A percentile compares a stretch with the other conserved stretches of the same genome.
Conservation (phyloP, 1,140 invertebrate genomes). For the Chionoecetes opilio region DNA sequence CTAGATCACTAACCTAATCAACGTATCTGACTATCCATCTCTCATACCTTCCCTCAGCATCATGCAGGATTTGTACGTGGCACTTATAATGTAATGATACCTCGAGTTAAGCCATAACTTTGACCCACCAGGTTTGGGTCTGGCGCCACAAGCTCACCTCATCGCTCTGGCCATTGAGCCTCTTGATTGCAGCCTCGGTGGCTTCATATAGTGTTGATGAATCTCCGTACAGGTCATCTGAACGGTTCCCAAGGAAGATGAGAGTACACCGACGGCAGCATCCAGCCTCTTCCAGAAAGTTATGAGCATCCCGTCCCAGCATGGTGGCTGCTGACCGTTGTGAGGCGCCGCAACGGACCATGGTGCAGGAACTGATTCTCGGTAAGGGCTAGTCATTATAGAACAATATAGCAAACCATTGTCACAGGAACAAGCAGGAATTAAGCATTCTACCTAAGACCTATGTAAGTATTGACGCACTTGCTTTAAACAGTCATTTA, state of each 20-base stretch:
- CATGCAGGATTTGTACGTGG: not conserved
- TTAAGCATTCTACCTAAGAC: too few relatives aligned
- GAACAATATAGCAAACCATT: too few relatives aligned
- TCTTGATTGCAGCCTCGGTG: not conserved
- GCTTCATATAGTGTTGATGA: not conserved
- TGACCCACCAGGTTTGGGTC: not conserved
- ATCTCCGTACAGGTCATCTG: not conserved
- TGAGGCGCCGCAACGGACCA: too few relatives aligned
- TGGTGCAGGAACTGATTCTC: too few relatives aligned
- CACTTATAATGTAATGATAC: not conserved
- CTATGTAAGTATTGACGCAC: too few relatives aligned
- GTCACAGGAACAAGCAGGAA: too few relatives aligned
- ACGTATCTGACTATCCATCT: too few relatives aligned
- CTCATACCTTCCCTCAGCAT: not conserved
- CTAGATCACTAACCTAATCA: too few relatives aligned
- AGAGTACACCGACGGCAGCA: slow-evolving; percentile 40
- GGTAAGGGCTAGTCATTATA: too few relatives aligned
- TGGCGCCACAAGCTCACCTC: not conserved
- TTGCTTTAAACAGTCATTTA: too few relatives aligned
- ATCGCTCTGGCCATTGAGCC: not conserved
- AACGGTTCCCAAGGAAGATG: not conserved
- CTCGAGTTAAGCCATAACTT: not conserved
- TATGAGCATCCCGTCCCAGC: not conserved
- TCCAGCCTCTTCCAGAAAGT: not conserved
- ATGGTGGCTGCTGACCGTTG: too few relatives aligned